Base-by-base conservation (phyloP, 2,113 vertebrate species). In the Pseudonaja textilis region DNA sequence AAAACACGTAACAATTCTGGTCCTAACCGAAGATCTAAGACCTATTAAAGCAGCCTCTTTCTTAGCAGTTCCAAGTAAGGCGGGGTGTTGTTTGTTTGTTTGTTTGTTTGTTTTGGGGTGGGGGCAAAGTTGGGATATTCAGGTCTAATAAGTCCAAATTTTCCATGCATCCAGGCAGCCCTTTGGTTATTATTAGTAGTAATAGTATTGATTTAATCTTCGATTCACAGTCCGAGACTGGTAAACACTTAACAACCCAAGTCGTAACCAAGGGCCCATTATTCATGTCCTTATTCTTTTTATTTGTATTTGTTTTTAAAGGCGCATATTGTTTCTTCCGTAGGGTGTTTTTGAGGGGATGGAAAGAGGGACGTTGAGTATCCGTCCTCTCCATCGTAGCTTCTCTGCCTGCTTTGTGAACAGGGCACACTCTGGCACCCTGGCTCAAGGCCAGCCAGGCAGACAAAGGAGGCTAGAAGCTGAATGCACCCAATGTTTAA, bases 381-480 rank as follows among this genome's bases (percentile, higher is more conserved):
- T 52, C 50, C 11, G 1, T 52, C 0, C 11, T 97, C 97, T 98
- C 97, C 97, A 98, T 98, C 97, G 98, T 98, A 97, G 97, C 96
- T 97, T 97, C 97, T 92, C 91, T 91, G 96, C 95, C 96, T 97
- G 97, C 96, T 97, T 97, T 97, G 96, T 96, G 93, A 96, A 97
- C 96, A 97, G 96, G 97, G 74, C 94, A 95, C 97, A 96, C 97
- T 97, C 97, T 97, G 97, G 97, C 97, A 96, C 96, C 96, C 93
- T 97, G 97, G 97, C 97, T 97, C 96, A 95, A 97, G 97, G 97
- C 97, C 97, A 96, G 93, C 94, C 97, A 97, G 95, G 97, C 96
- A 97, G 97, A 98, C 97, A 98, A 98, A 98, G 97, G 97, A 97
- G 96, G 95, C 95, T 95, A 95, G 47, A 95, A 96, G 95, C 95